Evolutionary conservation across 2,113 vertebrate genomes (phyloP).

Genomic region (Odocoileus hemionus): DNA sequence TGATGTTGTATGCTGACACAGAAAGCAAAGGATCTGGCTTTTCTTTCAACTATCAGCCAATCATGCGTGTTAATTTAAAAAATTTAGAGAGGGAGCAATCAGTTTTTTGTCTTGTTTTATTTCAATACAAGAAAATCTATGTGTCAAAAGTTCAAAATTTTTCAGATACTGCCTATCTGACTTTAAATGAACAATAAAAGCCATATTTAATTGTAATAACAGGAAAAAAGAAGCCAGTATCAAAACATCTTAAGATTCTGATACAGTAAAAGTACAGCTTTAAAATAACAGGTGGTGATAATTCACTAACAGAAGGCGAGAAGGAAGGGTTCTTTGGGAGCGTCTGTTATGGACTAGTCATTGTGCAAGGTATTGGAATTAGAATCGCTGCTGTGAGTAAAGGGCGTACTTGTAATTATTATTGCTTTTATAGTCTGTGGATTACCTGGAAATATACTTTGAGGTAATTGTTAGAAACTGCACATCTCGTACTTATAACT

Average conservation of each 20-base stretch:
- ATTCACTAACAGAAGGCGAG: background rate
- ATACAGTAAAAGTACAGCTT: background rate
- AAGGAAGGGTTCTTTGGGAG: background rate
- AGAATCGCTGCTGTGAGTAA: background rate
- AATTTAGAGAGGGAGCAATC: background rate
- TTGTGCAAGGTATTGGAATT: background rate
- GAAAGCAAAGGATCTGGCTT: background rate
- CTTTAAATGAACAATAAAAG: constrained; percentile 15
- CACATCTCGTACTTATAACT: background rate
- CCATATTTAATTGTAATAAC: background rate
- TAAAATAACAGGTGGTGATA: background rate
- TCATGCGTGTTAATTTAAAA: background rate
- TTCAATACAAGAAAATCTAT: background rate
- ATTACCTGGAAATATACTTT: background rate
- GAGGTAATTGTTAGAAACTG: background rate
- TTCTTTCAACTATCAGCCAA: background rate
- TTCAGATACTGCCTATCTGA: background rate
- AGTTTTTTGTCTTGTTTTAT: background rate
- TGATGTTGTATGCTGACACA: background rate
- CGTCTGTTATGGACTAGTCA: background rate
- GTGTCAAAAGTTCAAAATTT: background rate
- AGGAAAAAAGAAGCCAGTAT: background rate
- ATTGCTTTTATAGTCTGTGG: background rate
- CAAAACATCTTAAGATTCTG: constrained; percentile 9
- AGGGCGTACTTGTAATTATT: background rate